phyloP scores from a whole-genome alignment of 2,797 vertebrate genomes.

The Poeciliopsis gracilis region DNA sequence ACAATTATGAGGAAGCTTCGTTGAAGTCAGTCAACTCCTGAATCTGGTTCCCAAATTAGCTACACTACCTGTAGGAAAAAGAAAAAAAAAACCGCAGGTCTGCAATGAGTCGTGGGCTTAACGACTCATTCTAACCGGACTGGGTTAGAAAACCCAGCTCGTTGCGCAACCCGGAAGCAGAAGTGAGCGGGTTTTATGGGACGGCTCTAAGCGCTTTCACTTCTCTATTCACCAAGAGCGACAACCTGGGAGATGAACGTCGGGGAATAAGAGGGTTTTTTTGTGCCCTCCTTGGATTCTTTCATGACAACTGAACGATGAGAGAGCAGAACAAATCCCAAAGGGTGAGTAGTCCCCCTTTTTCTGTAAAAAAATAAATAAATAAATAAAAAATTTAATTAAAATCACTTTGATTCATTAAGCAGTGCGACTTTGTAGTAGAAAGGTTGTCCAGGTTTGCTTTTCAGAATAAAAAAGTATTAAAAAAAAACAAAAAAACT shows the following conservation, averaged over 20 bases:
- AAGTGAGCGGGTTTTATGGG: constrained; percentile 37
- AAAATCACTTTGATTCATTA: neutral
- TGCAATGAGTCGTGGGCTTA: neutral
- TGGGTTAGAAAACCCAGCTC: too few species aligned
- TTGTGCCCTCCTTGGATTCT: constrained; percentile 10
- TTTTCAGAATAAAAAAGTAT: neutral
- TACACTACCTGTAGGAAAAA: neutral
- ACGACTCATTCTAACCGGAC: neutral
- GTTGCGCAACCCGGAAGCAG: constrained; percentile 42
- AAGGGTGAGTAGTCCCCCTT: constrained; percentile 50
- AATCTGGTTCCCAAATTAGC: neutral
- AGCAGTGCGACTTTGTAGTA: neutral
- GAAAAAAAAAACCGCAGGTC: neutral
- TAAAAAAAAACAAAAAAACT: too few species aligned
- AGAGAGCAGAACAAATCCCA: constrained; percentile 25
- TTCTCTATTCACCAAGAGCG: constrained; percentile 45
- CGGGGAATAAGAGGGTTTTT: constrained; percentile 22
- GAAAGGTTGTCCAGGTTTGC: neutral
- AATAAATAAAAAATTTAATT: neutral
- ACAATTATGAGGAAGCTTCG: neutral
- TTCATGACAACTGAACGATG: constrained; percentile 18
- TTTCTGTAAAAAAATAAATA: neutral
- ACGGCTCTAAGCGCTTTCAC: constrained; percentile 42
- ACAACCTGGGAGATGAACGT: neutral
- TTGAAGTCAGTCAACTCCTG: neutral